Conservation (phyloP, 2,888 invertebrate species). For the Oligia fasciuncula region DNA sequence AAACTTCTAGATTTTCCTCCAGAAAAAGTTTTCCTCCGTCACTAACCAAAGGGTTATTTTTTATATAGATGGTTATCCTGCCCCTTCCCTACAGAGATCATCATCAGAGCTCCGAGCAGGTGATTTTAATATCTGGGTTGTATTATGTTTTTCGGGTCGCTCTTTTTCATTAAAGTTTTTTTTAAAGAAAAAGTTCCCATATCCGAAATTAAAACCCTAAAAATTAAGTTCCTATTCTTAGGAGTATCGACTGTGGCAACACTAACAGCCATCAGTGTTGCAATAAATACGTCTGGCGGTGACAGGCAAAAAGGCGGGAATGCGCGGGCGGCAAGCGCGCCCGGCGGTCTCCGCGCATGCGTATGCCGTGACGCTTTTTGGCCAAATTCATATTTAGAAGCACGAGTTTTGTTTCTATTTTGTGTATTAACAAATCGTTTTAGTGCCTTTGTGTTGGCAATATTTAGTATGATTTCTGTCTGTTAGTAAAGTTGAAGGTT, state of each 20-base stretch:
- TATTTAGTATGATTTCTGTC: constrained; percentile 21
- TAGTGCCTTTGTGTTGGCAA: constrained; percentile 50
- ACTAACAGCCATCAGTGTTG: constrained; percentile 73
- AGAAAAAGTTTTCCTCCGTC: neutral
- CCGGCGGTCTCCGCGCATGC: constrained; percentile 82
- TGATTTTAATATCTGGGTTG: neutral
- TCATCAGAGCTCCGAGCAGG: neutral
- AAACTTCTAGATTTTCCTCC: neutral
- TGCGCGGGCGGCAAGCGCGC: constrained; percentile 76
- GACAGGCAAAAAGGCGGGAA: constrained; percentile 86
- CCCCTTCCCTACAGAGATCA: neutral
- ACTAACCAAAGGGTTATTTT: no score
- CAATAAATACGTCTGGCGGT: constrained; percentile 85
- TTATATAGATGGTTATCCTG: neutral
- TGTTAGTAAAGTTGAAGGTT: neutral
- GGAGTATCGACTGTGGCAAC: constrained; percentile 38
- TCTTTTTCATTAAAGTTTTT: neutral
- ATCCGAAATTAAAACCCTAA: neutral
- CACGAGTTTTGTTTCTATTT: constrained; percentile 69
- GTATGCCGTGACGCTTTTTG: constrained; percentile 80
- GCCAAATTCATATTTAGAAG: constrained; percentile 80
- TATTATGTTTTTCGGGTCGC: neutral
- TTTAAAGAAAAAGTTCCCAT: neutral
- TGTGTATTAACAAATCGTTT: constrained; percentile 57
- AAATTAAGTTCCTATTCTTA: neutral